phyloP scores from a whole-genome alignment of 1,140 invertebrate genomes.

The Metopolophium dirhodum region DNA sequence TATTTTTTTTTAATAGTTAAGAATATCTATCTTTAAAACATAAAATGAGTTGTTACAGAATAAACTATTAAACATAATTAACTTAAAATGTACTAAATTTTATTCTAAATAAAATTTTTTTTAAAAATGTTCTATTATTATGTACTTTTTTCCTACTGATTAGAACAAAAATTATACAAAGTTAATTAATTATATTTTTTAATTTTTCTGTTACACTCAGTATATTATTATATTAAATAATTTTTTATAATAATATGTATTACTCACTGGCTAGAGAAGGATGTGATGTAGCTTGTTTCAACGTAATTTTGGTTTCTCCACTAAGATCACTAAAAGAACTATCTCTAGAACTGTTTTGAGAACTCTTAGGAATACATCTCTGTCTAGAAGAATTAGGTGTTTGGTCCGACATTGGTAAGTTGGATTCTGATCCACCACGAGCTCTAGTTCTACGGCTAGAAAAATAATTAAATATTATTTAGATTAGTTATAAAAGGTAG shows the following conservation, averaged over 20 bases:
- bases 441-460: slow-evolving; percentile 37
- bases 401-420: slow-evolving; percentile 32
- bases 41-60: background rate
- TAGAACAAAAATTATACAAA: background rate
- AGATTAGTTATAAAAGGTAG: background rate
- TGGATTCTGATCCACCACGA: slow-evolving; percentile 49
- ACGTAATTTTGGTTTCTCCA: slow-evolving; percentile 26
- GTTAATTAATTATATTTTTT: background rate
- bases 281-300: slow-evolving; percentile 50
- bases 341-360: slow-evolving; percentile 52
- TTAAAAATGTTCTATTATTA: background rate
- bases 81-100: background rate
- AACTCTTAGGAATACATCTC: slow-evolving; percentile 48
- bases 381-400: background rate
- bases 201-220: background rate
- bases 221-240: background rate
- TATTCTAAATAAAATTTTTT: background rate
- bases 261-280: slow-evolving; percentile 39
- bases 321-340: slow-evolving; percentile 54
- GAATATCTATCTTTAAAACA: background rate
- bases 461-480: background rate
- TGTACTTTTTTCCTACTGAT: background rate
- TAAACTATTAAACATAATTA: background rate
- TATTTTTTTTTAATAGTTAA: background rate
- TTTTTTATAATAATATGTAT: background rate